Evolutionary conservation across 2,113 vertebrate species (phyloP), one percentile per base, ranked within the genome.

Genomic region (Oreochromis spilurus): DNA sequence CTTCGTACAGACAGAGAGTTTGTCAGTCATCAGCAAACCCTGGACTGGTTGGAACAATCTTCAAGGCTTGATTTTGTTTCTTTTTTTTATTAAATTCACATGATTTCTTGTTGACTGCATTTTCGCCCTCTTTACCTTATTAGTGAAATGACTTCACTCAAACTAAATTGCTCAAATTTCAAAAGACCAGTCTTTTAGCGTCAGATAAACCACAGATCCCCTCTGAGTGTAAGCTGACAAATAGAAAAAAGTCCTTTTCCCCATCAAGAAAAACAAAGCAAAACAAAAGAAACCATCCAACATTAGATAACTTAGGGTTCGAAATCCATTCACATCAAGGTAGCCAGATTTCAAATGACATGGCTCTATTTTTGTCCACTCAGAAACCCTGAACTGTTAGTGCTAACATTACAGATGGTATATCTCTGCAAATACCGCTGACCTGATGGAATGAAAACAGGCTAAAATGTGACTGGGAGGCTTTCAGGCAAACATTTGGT

Each of bases 261-360:
- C 17, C 29, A 17, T 34, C 8, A 34, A 17, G 7, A 14, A 9
- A 60, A 31, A 7, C 21, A 24, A 55, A 55, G 6, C 53, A 24
- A 55, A 55, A 55, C 21, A 55, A 34, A 65, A 36, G 17, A 10
- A 34, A 34, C 29, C 29, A 31, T 31, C 58, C 21, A 72, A 72
- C 21, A 16, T 43, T 0, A 17, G 38, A 72, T 72, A 14, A 72
- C 38, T 17, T 17, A 26, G 0, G 0, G 1, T 14, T 72, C 24
- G 14, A 16, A 45, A 45, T 45, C 21, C 13, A 17, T 0, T 72
- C 14, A 72, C 9, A 0, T 45, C 21, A 45, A 45, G 1, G 13
- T 12, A n/a, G n/a, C 38, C 21, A 45, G 13, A 26, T 72, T 17
- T 72, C 13, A 72, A 72, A 45, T 45, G 9, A 45, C 21, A 45